These are phyloP conservation scores for Alosa alosa DNA, from an alignment of 2,113 vertebrate genomes.

Conservation along the genomic window DNA sequence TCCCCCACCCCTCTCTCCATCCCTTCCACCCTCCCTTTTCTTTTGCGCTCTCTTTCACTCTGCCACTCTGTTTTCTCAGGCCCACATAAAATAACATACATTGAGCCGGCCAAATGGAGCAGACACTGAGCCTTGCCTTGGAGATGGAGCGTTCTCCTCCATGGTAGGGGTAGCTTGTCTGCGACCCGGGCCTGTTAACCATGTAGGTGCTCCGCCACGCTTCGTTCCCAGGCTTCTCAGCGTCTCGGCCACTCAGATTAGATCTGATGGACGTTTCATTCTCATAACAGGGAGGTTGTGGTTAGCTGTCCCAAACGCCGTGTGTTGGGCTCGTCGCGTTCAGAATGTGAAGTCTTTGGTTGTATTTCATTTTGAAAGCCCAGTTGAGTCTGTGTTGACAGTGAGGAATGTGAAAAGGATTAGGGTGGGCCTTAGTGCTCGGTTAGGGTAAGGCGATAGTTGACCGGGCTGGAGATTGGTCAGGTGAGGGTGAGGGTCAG, in stretches of 20 bases:
- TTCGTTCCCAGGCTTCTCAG: neutral
- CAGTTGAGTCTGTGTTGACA: neutral
- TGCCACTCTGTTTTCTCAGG: constrained; percentile 53
- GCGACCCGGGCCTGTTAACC: neutral
- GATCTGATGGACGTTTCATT: neutral
- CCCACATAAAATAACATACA: constrained; percentile 49
- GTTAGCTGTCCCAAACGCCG: neutral
- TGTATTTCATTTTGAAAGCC: neutral
- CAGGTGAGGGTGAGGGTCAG: neutral
- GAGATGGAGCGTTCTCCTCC: constrained; percentile 22
- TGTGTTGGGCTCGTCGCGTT: neutral
- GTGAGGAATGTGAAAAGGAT: too few relatives aligned
- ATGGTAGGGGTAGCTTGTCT: neutral
- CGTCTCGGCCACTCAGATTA: neutral
- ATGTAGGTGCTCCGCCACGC: neutral
- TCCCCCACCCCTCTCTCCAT: constrained; percentile 22
- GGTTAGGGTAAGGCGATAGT: neutral
- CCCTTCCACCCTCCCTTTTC: neutral
- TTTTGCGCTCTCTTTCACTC: constrained; percentile 3
- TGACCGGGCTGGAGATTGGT: neutral
- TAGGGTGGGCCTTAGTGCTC: neutral
- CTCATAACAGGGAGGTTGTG: neutral
- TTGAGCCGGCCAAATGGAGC: constrained; percentile 34
- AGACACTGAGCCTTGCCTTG: neutral
- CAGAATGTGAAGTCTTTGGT: neutral